Evolutionary conservation across 2,113 vertebrate genomes (phyloP).

Genomic region (Nothoprocta pentlandii): DNA sequence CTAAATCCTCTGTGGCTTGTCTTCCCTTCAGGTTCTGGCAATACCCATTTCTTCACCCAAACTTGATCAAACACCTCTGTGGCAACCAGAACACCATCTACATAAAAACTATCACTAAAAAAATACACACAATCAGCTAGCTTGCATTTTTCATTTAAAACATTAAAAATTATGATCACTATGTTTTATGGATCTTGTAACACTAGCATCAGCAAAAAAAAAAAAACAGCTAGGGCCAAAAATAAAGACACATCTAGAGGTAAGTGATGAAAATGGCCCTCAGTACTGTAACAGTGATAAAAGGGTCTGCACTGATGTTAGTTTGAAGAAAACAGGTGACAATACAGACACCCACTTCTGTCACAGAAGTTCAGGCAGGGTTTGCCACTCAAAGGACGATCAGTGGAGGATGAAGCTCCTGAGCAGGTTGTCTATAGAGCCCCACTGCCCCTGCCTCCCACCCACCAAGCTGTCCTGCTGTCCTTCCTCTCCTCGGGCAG

Average conservation of each 20-base stretch:
- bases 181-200: background rate
- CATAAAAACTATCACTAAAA: background rate
- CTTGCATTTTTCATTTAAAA: background rate
- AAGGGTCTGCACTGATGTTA: background rate
- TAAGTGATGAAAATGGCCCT: background rate
- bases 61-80: background rate
- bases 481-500: background rate
- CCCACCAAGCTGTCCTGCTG: background rate
- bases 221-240: background rate
- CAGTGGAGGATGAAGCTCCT: background rate
- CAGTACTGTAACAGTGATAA: background rate
- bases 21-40: background rate
- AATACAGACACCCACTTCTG: background rate
- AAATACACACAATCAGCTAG: background rate
- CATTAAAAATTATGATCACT: background rate
- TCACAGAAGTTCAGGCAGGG: background rate
- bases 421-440: background rate
- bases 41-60: constrained; percentile 11
- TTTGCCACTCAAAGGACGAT: background rate
- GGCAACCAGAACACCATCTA: background rate
- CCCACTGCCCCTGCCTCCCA: background rate
- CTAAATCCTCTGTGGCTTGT: background rate
- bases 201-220: background rate
- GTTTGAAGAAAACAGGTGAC: background rate
- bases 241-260: background rate